Evolutionary conservation across 92 coral and sea anemone species (phyloP).

Genomic region (Montipora capitata): DNA sequence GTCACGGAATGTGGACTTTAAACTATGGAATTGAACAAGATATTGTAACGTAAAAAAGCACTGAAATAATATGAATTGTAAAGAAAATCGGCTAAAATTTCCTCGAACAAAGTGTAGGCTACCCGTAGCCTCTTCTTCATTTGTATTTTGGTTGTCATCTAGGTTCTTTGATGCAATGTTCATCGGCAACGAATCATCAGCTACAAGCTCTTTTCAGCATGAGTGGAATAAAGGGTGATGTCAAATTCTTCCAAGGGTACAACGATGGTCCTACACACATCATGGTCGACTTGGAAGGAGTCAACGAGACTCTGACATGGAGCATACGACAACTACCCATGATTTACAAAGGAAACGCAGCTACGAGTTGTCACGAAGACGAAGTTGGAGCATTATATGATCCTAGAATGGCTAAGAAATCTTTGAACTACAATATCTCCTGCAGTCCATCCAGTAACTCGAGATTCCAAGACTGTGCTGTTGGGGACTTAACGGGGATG

Average conservation of each 20-base stretch:
- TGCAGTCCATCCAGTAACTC: conserved; percentile 53
- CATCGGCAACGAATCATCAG: conserved; percentile 36
- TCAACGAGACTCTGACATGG: conserved; percentile 80
- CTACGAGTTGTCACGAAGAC: conserved; percentile 71
- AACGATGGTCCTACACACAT: conserved; percentile 68
- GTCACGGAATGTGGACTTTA: no score
- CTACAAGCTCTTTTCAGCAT: conserved; percentile 87
- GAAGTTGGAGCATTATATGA: conserved; percentile 82
- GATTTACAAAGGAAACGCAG: conserved; percentile 89
- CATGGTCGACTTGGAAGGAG: conserved; percentile 78
- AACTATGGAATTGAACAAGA: no score
- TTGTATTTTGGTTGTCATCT: neutral
- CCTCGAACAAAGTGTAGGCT: no score
- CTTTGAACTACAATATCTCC: conserved; percentile 45
- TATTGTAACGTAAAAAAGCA: no score
- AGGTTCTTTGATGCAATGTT: conserved; percentile 25
- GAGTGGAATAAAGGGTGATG: conserved; percentile 88
- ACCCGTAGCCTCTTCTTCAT: no score
- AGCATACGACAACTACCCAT: conserved; percentile 84
- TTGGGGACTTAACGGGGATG: conserved; percentile 88
- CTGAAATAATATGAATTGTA: no score
- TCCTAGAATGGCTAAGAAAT: conserved; percentile 67
- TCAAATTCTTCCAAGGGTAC: conserved; percentile 67
- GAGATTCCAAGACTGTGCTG: conserved; percentile 76
- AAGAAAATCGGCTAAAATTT: no score